Evolutionary conservation across 2,888 invertebrate species (phyloP).

Genomic region (Trichogramma dendrolimi): DNA sequence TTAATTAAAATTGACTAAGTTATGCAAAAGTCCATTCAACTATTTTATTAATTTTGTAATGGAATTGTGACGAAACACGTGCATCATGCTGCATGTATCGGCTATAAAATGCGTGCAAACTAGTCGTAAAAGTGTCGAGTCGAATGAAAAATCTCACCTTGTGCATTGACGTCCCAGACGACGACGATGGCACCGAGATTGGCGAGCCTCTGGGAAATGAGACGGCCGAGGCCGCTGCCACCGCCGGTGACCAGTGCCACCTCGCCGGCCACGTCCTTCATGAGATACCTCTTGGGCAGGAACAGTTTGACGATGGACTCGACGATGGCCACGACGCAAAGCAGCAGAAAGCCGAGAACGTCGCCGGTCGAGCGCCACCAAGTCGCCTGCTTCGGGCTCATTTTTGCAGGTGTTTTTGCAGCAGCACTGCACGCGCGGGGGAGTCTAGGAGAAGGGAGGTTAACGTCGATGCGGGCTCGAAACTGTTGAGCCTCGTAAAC

Average conservation of each 20-base stretch:
- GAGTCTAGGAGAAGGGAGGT: not conserved
- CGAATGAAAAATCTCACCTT: conserved; percentile 57
- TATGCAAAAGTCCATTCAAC: too few species aligned
- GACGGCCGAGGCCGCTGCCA: conserved; percentile 79
- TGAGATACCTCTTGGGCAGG: conserved; percentile 60
- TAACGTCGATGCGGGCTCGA: not conserved
- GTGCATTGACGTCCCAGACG: conserved; percentile 84
- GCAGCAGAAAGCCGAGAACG: conserved; percentile 56
- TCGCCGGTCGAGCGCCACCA: conserved; percentile 58
- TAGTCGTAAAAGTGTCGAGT: not conserved
- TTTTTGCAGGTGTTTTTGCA: not conserved
- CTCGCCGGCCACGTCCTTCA: conserved; percentile 71
- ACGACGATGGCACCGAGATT: conserved; percentile 75
- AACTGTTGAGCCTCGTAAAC: too few species aligned
- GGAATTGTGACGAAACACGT: too few species aligned
- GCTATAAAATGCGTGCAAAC: not conserved
- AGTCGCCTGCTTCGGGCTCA: conserved; percentile 31
- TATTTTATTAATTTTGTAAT: too few species aligned
- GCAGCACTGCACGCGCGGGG: not conserved
- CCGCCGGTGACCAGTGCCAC: conserved; percentile 85
- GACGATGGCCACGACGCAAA: conserved; percentile 54
- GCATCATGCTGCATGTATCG: too few species aligned
- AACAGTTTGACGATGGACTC: conserved; percentile 55
- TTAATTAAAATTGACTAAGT: too few species aligned
- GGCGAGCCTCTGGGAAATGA: conserved; percentile 71